Percentiles rank a stretch among this genome's conserved stretches.
Conservation (phyloP, 2,888 invertebrate species). For the Melinaea menophilus region DNA sequence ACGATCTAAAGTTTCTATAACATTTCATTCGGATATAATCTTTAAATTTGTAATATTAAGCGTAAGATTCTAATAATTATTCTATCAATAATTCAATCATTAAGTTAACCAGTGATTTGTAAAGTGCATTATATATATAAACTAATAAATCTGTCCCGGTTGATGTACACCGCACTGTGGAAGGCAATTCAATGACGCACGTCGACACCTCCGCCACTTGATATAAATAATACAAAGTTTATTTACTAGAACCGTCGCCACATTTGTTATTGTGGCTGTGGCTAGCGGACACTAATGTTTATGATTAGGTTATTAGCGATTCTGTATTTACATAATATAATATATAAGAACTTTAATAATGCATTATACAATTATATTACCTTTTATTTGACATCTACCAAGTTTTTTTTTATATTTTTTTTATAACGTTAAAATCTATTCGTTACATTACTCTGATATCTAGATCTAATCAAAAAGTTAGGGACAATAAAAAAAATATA, state of each 20-base stretch:
- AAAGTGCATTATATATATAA: slow-evolving; percentile 16
- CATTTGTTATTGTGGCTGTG: slow-evolving; percentile 5
- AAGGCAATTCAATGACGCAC: slow-evolving; percentile 24
- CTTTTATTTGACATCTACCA: too few species aligned
- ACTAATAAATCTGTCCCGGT: slow-evolving; percentile 23
- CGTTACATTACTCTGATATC: too few species aligned
- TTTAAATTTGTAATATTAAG: neutral
- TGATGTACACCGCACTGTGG: slow-evolving; percentile 12
- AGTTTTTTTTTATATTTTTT: too few species aligned
- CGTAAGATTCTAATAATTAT: neutral
- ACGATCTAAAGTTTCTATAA: too few species aligned
- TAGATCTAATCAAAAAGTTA: too few species aligned
- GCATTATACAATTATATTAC: too few species aligned
- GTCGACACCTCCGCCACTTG: slow-evolving; percentile 22
- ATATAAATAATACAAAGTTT: slow-evolving; percentile 13
- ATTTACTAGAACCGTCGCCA: slow-evolving; percentile 6
- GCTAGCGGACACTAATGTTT: neutral
- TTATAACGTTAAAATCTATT: too few species aligned
- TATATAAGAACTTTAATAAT: too few species aligned
- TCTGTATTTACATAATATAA: too few species aligned
- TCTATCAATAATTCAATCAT: neutral
- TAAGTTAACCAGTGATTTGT: slow-evolving; percentile 9
- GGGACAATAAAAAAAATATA: too few species aligned
- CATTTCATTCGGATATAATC: neutral
- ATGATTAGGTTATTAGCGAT: too few species aligned